Base-by-base conservation (phyloP, 2,113 vertebrate genomes). In the Lampris megalopsis region DNA sequence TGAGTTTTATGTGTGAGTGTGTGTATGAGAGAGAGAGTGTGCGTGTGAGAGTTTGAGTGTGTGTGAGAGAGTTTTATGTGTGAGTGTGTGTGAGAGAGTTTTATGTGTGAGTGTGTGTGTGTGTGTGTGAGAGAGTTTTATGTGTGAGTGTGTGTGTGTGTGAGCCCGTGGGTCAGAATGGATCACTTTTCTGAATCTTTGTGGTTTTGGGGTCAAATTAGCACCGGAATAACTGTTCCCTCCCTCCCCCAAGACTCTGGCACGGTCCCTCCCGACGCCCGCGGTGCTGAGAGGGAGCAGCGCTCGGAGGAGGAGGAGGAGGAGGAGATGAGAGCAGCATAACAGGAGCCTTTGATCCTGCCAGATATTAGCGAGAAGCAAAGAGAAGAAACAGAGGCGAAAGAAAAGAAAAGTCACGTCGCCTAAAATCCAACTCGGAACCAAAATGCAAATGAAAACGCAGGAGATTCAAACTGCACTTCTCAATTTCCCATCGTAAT, bases 311-410 rank as follows among this genome's bases (percentile, higher is more conserved):
- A 85, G 82, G 86, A 92, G 92, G 82, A 85, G 82, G 86, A 87
- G 84, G 88, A 86, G 53, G 78, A 89, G 90, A 92, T 81, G 84
- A 92, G 91, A 92, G 86, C 40, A 90, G 89, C 82, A 85, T 83
- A 89, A 82, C 61, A 45, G 74, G 91, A 92, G 92, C 85, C 92
- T 94, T 94, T 94, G 93, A 93, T 94, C 90, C 89, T 91, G 77
- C 71, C 85, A 88, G 91, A 94, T 94, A 92, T 93, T 92, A 92
- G 84, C 53, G 47, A 75, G 84, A 86, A 77, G 69, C 54, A 77
- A 75, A 79, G 53, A 68, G 63, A 53, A 73, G 54, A 38, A 10
- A 75, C 59, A 63, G 56, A 73, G 42, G 70, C 24, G 72, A 42
- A 65, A 79, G 24, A 41, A 9, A 63, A 43, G 42, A 59, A 61